These are phyloP conservation scores for Netelia inedita DNA, from an alignment of 2,888 invertebrate genomes.

Conservation along the genomic window DNA sequence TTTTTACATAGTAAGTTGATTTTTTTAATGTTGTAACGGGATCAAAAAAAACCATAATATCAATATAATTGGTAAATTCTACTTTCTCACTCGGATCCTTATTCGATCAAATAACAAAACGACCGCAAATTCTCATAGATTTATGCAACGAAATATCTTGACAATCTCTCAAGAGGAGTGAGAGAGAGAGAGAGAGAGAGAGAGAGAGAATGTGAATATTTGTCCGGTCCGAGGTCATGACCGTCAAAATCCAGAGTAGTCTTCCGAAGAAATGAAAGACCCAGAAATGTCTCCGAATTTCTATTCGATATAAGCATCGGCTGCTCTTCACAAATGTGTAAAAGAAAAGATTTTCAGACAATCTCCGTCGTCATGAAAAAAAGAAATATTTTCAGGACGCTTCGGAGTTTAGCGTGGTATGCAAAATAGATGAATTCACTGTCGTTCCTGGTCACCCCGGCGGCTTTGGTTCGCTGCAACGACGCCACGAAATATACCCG, in stretches of 20 bases:
- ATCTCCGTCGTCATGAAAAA: slow-evolving; percentile 21
- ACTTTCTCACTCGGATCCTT: no score
- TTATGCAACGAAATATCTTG: slow-evolving; percentile 1
- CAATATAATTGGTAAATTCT: no score
- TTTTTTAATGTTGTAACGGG: no score
- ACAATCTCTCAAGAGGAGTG: slow-evolving; percentile 15
- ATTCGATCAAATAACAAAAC: no score
- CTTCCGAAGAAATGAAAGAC: neutral
- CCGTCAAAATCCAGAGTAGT: neutral
- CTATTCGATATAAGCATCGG: slow-evolving; percentile 28
- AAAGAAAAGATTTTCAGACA: slow-evolving; percentile 9
- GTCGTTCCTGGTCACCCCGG: neutral
- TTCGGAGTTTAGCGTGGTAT: no score
- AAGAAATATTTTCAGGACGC: slow-evolving; percentile 1
- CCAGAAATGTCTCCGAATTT: neutral
- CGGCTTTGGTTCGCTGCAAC: slow-evolving; percentile 17
- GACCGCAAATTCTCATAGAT: no score
- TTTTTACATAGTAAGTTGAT: no score
- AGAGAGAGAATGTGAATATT: slow-evolving; percentile 35
- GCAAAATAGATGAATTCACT: no score
- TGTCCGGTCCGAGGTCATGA: slow-evolving; percentile 31
- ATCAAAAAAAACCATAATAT: no score
- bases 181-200: slow-evolving; percentile 32
- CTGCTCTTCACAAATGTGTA: slow-evolving; percentile 2
- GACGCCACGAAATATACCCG: neutral